Evolutionary conservation across 2,888 invertebrate species (phyloP), one percentile per base, ranked within the genome.

Genomic region (Carabus problematicus): DNA sequence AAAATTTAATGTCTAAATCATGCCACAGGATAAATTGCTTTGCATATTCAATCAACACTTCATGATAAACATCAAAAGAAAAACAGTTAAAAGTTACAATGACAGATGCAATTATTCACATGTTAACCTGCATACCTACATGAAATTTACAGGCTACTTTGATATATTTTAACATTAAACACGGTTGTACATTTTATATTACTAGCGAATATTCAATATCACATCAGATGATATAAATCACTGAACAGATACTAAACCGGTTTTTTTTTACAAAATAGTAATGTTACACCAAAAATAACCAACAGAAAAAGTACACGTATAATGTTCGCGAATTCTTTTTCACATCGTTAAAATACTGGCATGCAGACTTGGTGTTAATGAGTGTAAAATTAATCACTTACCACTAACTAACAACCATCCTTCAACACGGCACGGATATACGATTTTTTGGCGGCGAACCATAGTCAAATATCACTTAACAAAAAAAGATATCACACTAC

Each of bases 401-500:
- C 86, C 86, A 77, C 84, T 84, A 74, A 86, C 83, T 75, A 85
- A 85, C 73, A 86, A 82, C 86, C 86, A 86, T 72, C 86, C 86
- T 78, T 86, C 86, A 55, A 86, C 85, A 64, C 86, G 81, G 74
- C 84, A 85, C 9, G 86, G 86, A 78, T 85, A 86, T 71, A 83
- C 83, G 76, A 85, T 76, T 60, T 67, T 67, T 60, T 67, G 67
- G 14, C 67, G 52, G 43, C 67, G 67, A 43, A 67, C 59, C 67
- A 67, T 67, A 16, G 67, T 67, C 60, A 56, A 56, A 56, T 12
- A 56, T 12, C 40, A 39, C 56, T 56, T 56, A n/a, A n/a, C 40
- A 56, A 9, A 14, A 8, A 8, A 56, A 56, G 12, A 56, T 4
- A 56, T 56, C 56, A 56, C 29, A 29, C 56, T 39, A 29, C 56